Evolutionary conservation across 2,113 vertebrate species (phyloP).

Genomic region (Columbina picui): DNA sequence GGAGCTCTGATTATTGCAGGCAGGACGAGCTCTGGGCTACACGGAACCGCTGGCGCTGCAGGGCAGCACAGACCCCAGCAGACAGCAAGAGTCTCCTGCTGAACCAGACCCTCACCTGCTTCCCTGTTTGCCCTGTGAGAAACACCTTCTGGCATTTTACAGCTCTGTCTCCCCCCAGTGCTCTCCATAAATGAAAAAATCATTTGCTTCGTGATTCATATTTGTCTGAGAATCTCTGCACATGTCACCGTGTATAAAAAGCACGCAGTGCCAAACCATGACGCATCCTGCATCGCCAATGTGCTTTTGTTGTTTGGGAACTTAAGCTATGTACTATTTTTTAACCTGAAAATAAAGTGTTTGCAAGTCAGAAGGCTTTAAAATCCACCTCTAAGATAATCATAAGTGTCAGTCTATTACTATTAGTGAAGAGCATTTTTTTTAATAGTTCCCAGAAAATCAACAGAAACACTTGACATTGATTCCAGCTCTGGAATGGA

Average conservation of each 20-base stretch:
- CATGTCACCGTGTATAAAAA: not conserved
- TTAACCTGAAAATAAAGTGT: not conserved
- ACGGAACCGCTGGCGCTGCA: not conserved
- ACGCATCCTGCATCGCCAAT: not conserved
- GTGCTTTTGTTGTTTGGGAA: not conserved
- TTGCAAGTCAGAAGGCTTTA: not conserved
- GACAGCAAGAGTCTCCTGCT: not conserved
- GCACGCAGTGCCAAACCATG: not conserved
- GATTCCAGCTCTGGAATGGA: not conserved
- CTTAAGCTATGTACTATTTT: not conserved
- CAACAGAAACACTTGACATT: not conserved
- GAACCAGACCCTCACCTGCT: not conserved
- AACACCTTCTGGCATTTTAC: not conserved
- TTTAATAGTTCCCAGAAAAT: not conserved
- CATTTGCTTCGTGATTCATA: conserved; percentile 23
- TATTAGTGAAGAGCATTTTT: not conserved
- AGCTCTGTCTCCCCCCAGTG: not conserved
- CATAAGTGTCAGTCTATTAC: not conserved
- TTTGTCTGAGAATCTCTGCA: conserved; percentile 43
- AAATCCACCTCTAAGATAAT: not conserved
- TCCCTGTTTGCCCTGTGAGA: not conserved
- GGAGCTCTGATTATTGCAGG: not conserved
- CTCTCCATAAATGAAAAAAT: not conserved
- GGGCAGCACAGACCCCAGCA: not conserved
- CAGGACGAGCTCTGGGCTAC: not conserved